Percentiles rank a stretch among this genome's conserved stretches.
Conservation (phyloP, 2,888 invertebrate genomes). For the Byasa hedistus region DNA sequence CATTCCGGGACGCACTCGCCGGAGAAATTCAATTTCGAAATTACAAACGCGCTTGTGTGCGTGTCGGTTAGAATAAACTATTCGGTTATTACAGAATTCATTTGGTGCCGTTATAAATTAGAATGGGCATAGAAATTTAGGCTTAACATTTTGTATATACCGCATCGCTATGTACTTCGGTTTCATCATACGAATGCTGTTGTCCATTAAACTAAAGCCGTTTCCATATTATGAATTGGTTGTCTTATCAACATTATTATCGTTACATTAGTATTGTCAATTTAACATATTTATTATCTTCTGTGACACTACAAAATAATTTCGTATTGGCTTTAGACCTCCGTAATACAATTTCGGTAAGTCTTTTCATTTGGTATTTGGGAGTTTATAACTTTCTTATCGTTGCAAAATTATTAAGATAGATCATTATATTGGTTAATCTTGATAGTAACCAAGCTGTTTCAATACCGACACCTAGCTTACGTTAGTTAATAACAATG, state of each 20-base stretch:
- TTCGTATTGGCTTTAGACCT: no score
- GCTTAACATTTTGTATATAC: conserved; percentile 39
- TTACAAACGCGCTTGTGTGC: conserved; percentile 31
- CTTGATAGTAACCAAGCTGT: no score
- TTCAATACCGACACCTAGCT: no score
- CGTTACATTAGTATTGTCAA: no score
- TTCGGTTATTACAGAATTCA: conserved; percentile 61
- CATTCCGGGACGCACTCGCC: conserved; percentile 33
- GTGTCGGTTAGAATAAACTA: conserved; percentile 58
- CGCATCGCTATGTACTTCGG: conserved; percentile 22
- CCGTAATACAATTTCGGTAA: no score
- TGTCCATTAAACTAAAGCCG: conserved; percentile 19
- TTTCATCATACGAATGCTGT: conserved; percentile 22
- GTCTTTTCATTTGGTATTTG: no score
- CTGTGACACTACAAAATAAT: no score
- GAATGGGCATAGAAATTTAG: conserved; percentile 50
- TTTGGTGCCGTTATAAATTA: conserved; percentile 49
- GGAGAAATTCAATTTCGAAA: conserved; percentile 46
- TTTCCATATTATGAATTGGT: conserved; percentile 17
- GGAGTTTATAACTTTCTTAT: no score
- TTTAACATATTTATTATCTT: no score
- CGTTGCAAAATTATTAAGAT: no score
- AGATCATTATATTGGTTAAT: no score
- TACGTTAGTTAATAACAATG: no score
- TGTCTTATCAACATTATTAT: not conserved